Percentiles rank a stretch among this genome's conserved stretches.
phyloP scores from a whole-genome alignment of 2,888 invertebrate genomes.

The Phengaris arion region DNA sequence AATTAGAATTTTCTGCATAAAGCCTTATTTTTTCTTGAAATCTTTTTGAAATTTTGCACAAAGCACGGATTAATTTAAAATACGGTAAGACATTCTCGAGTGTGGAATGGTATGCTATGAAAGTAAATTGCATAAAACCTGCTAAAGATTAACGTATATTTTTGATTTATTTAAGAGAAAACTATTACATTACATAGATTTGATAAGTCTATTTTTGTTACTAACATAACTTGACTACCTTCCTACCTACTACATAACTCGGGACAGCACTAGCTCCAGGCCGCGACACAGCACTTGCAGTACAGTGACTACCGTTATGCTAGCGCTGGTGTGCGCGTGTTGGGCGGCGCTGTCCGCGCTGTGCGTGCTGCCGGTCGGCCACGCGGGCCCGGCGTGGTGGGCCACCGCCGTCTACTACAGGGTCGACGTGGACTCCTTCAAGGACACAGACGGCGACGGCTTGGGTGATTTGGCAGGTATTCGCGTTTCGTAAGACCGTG shows the following conservation, averaged over 20 bases:
- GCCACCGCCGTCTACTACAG: slow-evolving; percentile 89
- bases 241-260: background rate
- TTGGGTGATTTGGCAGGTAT: slow-evolving; percentile 90
- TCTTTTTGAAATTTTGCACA: background rate
- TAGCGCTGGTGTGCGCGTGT: slow-evolving; percentile 38
- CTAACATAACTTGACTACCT: background rate
- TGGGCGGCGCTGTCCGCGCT: slow-evolving; percentile 50
- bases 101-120: no score
- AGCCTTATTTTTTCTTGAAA: background rate
- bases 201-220: no score
- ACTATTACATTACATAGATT: no score
- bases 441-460: slow-evolving; percentile 90
- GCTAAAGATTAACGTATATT: no score
- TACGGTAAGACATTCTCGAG: background rate
- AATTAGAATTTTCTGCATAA: background rate
- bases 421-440: slow-evolving; percentile 90
- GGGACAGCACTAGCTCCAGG: background rate
- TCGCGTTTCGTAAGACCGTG: background rate
- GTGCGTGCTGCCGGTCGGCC: slow-evolving; percentile 38
- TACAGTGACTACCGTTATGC: background rate
- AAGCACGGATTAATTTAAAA: background rate
- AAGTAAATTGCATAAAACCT: no score
- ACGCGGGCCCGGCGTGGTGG: slow-evolving; percentile 83
- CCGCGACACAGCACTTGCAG: background rate
- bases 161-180: no score